Conservation (phyloP, 2,113 vertebrate genomes). For the Chiloscyllium plagiosum region DNA sequence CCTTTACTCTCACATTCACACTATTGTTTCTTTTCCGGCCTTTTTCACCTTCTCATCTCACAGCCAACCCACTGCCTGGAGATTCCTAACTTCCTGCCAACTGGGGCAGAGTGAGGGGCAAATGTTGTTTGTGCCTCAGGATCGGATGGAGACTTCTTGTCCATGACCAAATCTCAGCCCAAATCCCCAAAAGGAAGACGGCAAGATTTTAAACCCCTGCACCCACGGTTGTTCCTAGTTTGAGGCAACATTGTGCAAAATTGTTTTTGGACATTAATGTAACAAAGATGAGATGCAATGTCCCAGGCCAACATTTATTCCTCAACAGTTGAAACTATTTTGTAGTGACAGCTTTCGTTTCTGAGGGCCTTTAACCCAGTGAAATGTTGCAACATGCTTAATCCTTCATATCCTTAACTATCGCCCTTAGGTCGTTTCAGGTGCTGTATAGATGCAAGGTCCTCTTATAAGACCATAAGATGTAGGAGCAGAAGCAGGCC, state of each 20-base stretch:
- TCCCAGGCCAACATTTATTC: neutral
- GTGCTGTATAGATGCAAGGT: no score
- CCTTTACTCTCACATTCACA: neutral
- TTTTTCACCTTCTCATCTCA: neutral
- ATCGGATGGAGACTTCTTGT: neutral
- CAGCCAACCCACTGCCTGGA: neutral
- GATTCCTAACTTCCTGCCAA: neutral
- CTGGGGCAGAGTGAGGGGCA: neutral
- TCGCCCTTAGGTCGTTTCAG: no score
- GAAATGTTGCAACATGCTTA: no score
- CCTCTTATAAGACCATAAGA: no score
- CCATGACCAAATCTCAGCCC: neutral
- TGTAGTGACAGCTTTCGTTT: no score
- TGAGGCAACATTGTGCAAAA: neutral
- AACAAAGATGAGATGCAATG: neutral
- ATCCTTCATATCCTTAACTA: no score
- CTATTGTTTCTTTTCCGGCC: neutral
- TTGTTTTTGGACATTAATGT: neutral
- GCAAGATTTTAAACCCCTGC: neutral
- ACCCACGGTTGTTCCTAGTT: neutral
- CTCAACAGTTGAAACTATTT: neutral
- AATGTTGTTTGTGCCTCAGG: neutral
- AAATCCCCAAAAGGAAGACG: neutral
- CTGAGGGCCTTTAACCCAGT: no score
- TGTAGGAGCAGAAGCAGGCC: no score